Conservation (phyloP, 2,113 vertebrate genomes). For the Osmerus eperlanus region DNA sequence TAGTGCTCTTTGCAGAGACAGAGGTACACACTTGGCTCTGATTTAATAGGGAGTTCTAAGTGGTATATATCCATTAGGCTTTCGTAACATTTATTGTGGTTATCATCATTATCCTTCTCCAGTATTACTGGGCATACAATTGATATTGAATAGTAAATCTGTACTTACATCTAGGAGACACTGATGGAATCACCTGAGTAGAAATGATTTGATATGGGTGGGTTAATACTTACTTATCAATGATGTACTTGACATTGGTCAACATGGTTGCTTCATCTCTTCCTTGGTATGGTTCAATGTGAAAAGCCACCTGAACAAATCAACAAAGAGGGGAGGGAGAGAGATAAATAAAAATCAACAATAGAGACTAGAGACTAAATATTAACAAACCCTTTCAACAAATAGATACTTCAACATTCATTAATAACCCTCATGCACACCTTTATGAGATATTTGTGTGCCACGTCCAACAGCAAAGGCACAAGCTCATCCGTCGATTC, state of each 20-base stretch:
- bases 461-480: conserved; percentile 84
- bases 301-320: conserved; percentile 83
- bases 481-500: conserved; percentile 81
- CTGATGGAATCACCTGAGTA: no score
- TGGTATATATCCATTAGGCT: neutral
- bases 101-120: no score
- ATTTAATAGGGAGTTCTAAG: neutral
- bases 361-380: neutral
- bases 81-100: neutral
- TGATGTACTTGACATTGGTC: conserved; percentile 88
- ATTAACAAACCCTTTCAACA: neutral
- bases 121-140: neutral
- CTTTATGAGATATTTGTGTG: conserved; percentile 91
- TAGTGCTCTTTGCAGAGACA: no score
- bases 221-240: conserved; percentile 83
- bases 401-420: neutral
- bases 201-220: no score
- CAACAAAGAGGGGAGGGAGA: neutral
- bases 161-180: no score
- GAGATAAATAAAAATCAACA: neutral
- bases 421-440: conserved; percentile 60
- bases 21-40: no score
- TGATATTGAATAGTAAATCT: no score
- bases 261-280: conserved; percentile 88
- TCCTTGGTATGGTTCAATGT: conserved; percentile 94